Percentiles rank a stretch among this genome's conserved stretches.
Conservation (phyloP, 2,113 vertebrate genomes). For the Oreotrochilus melanogaster region DNA sequence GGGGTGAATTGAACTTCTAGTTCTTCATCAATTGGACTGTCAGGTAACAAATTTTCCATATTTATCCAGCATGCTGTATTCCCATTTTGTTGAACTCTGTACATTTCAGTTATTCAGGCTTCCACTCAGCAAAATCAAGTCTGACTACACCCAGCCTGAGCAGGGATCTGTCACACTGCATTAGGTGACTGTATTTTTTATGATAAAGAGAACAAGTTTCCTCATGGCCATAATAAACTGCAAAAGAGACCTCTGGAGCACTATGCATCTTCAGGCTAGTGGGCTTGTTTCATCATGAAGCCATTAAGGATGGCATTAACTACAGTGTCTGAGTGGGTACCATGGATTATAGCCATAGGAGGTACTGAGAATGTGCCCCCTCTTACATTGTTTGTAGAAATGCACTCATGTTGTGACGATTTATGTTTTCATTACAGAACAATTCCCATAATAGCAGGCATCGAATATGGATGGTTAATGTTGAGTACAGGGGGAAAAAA, state of each 20-base stretch:
- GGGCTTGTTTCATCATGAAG: conserved; percentile 13
- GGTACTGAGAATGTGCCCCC: neutral
- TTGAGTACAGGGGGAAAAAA: neutral
- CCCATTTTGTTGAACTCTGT: neutral
- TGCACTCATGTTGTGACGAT: conserved; percentile 38
- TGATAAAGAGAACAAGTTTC: conserved; percentile 23
- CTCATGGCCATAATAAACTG: conserved; percentile 29
- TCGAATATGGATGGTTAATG: conserved; percentile 27
- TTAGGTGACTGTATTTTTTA: conserved; percentile 22
- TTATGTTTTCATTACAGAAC: conserved; percentile 60
- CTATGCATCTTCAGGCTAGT: neutral
- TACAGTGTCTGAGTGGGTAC: conserved; percentile 14
- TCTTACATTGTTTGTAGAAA: conserved; percentile 15
- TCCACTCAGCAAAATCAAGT: neutral
- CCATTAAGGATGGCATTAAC: conserved; percentile 55
- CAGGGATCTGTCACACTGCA: neutral
- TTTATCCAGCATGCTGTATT: neutral
- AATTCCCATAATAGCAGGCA: conserved; percentile 52
- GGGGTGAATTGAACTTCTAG: neutral
- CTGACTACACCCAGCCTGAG: neutral
- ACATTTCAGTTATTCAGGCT: neutral
- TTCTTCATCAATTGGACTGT: neutral
- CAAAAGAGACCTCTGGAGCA: conserved; percentile 45
- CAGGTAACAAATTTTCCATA: neutral
- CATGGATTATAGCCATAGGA: conserved; percentile 44